These are phyloP conservation scores for Nyctibius bracteatus DNA, from an alignment of 2,113 vertebrate species.

Conservation along the genomic window DNA sequence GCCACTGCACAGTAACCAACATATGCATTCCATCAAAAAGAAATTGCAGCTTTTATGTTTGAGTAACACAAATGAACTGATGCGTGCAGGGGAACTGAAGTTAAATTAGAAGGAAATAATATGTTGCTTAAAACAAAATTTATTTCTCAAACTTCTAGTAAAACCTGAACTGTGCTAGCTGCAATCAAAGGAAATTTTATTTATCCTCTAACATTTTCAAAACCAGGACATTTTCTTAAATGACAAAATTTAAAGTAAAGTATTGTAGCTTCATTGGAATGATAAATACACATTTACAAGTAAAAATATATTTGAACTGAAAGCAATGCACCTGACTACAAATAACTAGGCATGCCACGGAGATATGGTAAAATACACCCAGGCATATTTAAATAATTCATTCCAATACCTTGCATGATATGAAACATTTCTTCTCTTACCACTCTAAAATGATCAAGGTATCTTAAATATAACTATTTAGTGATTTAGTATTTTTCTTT, in stretches of 20 bases:
- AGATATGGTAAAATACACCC: background rate
- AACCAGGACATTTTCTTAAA: background rate
- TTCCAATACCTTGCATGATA: background rate
- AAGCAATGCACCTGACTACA: background rate
- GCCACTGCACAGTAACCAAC: background rate
- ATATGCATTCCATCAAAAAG: background rate
- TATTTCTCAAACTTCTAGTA: background rate
- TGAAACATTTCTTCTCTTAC: background rate
- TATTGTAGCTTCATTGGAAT: background rate
- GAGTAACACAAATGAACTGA: conserved; percentile 6
- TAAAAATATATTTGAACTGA: background rate
- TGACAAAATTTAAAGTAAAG: background rate
- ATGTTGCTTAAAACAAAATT: background rate
- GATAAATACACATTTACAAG: background rate
- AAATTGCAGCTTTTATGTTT: background rate
- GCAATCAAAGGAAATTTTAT: background rate
- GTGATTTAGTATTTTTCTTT: background rate
- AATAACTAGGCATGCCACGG: background rate
- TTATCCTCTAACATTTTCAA: background rate
- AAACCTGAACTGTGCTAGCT: background rate
- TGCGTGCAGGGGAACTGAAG: background rate
- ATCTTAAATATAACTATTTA: background rate
- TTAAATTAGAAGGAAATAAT: conserved; percentile 26
- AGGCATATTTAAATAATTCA: background rate
- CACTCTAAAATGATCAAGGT: background rate